Evolutionary conservation across 2,113 vertebrate species (phyloP).

Genomic region (Anarrhichthys ocellatus): DNA sequence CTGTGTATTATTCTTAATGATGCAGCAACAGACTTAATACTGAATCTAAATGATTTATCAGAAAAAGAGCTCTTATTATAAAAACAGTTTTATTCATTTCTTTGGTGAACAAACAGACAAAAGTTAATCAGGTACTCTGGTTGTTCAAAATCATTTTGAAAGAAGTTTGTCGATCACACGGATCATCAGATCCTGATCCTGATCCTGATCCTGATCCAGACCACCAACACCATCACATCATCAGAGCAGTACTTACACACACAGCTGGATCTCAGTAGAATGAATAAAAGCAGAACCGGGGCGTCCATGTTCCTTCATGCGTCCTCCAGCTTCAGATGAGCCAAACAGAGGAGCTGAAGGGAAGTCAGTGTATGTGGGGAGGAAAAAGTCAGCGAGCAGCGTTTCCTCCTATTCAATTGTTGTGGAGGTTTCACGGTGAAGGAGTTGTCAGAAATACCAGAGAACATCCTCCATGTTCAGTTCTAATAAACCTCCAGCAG

Average conservation of each 20-base stretch:
- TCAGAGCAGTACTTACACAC: slow-evolving; percentile 67
- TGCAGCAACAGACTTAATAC: neutral
- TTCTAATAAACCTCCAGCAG: slow-evolving; percentile 37
- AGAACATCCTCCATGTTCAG: slow-evolving; percentile 60
- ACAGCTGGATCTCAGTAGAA: slow-evolving; percentile 77
- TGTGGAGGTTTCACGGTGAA: slow-evolving; percentile 83
- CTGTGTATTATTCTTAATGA: neutral
- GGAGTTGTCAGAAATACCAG: slow-evolving; percentile 81
- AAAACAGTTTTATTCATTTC: neutral
- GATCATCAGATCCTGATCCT: neutral
- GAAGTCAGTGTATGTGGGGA: slow-evolving; percentile 89
- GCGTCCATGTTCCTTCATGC: slow-evolving; percentile 86
- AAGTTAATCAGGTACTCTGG: no score
- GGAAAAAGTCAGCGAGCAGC: slow-evolving; percentile 87
- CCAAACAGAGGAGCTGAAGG: slow-evolving; percentile 86
- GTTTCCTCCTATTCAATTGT: slow-evolving; percentile 96
- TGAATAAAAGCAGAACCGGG: slow-evolving; percentile 80
- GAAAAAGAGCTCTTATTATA: neutral
- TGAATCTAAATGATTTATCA: neutral
- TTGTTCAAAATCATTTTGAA: no score
- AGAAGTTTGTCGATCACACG: neutral
- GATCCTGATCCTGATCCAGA: neutral
- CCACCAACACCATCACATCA: neutral
- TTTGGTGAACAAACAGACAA: neutral
- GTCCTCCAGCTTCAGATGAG: slow-evolving; percentile 85